Evolutionary conservation across 2,797 vertebrate species (phyloP), one percentile per base, ranked within the genome.

Genomic region (Bovichtus variegatus): DNA sequence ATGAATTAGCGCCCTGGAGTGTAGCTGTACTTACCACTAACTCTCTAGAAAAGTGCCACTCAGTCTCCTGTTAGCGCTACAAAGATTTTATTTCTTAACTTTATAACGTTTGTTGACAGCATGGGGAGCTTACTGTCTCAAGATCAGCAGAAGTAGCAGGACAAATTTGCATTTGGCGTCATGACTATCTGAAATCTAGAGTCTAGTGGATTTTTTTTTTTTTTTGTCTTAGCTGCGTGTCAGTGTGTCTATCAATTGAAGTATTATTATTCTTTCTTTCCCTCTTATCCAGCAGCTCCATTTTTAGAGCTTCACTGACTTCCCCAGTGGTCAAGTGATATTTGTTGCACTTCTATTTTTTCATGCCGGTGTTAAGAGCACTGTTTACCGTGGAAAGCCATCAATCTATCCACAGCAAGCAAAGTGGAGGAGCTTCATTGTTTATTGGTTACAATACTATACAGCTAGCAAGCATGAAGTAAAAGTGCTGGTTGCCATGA

Each of bases 401-500:
- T 54, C 27, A 8, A 13, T 67, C 46, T 15, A 29, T 57, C 34
- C 0, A 13, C 7, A 55, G 16, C 4, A 68, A 41, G 27, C 2
- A 51, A 15, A 66, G 63, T 7, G 23, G 13, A 65, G 49, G 19
- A 43, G 16, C 41, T 34, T 19, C 53, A 27, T 31, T 47, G 46
- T 27, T 34, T 34, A 34, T 9, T 16, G 31, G 44, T 34, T 60
- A 23, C 36, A 55, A 5, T 46, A 46, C 13, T 29, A 12, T 62
- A 54, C 19, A 49, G 23, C 70, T 18, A 44, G 15, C 46, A 46
- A 61, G 58, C 34, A 25, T 64, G 53, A 66, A 50, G 74, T 66
- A 58, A 43, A 71, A 73, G 63, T 75, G 66, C 59, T 49, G 59
- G 90, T 92, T 92, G 85, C 87, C 87, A 89, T 91, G 89, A 80